A percentile compares a stretch with the other conserved stretches of the same genome.
phyloP scores from a whole-genome alignment of 1,140 invertebrate species.

The Eurosta solidaginis region DNA sequence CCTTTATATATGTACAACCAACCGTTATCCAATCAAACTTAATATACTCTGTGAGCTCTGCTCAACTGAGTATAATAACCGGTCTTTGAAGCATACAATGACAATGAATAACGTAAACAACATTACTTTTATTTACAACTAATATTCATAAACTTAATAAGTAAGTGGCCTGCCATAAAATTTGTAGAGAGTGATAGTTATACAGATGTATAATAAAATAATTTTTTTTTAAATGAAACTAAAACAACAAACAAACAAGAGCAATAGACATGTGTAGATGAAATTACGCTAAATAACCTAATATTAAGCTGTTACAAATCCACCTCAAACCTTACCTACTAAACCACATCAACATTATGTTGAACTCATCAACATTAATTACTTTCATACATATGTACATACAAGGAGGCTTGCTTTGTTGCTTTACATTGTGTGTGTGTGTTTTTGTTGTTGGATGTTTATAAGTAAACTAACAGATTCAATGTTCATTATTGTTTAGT shows the following conservation, averaged over 20 bases:
- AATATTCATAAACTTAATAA: background rate
- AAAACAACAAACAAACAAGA: background rate
- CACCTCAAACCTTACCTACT: constrained; percentile 7
- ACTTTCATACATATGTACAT: background rate
- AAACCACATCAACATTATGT: background rate
- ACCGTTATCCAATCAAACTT: too few species aligned
- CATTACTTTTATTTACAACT: too few species aligned
- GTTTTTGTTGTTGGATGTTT: too few species aligned
- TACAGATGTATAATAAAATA: background rate
- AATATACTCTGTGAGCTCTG: too few species aligned
- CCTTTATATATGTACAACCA: too few species aligned
- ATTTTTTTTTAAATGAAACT: background rate
- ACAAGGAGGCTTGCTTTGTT: background rate
- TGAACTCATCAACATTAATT: background rate
- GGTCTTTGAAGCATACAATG: background rate
- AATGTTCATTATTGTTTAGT: too few species aligned
- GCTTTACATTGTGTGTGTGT: background rate
- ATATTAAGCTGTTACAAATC: constrained; percentile 1
- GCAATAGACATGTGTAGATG: background rate
- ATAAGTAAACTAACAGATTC: too few species aligned
- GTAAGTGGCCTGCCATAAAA: background rate
- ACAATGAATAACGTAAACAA: too few species aligned
- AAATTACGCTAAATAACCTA: constrained; percentile 3
- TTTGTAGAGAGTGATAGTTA: constrained; percentile 1
- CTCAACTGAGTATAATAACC: too few species aligned